Base-by-base conservation (phyloP, 2,113 vertebrate species). In the Arvicanthis niloticus region DNA sequence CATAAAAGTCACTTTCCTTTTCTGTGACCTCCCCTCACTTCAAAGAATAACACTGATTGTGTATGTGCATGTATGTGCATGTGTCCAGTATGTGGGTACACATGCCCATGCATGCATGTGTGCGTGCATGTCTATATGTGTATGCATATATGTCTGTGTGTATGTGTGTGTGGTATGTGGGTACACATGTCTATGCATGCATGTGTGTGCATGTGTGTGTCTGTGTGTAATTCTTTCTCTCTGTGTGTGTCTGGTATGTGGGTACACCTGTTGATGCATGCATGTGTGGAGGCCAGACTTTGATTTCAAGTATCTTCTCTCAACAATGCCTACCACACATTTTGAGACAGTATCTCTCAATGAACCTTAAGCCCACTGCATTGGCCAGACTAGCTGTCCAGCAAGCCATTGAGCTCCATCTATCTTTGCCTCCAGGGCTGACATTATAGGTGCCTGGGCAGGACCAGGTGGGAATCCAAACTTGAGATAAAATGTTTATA, bases 1-100 rank as follows among this genome's bases (percentile, higher is more conserved):
- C 56, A 65, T 84, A 62, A 70, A 95, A 82, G 31, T n/a, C 53
- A 67, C 95, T 31, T 92, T 88, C 26, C 40, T 29, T 87, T 65
- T 77, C 73, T 84, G 48, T 85, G 56, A 81, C 16, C 2, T 12
- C 4, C 19, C 53, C 2, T 13, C 11, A 13, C 78, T 24, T 68
- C 37, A 56, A 96, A 53, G 67, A 56, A 42, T 31, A 84, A 29
- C n/a, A 42, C n/a, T 81, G 75, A 29, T 5, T 76, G 29, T 67
- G 26, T 67, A 29, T 67, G 26, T 65, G 60, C 60, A 62, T 26
- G 24, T 21, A 1, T 65, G 62, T 65, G 7, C 2, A 9, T 65
- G 26, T 67, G 26, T 60, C 16, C 16, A 8, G 58, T 60, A 60
- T 60, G 58, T 60, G 58, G 58, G 58, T 60, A 60, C 4, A 22